Evolutionary conservation across 2,888 invertebrate species (phyloP), one percentile per base, ranked within the genome.

Genomic region (Augochlorella aurata): DNA sequence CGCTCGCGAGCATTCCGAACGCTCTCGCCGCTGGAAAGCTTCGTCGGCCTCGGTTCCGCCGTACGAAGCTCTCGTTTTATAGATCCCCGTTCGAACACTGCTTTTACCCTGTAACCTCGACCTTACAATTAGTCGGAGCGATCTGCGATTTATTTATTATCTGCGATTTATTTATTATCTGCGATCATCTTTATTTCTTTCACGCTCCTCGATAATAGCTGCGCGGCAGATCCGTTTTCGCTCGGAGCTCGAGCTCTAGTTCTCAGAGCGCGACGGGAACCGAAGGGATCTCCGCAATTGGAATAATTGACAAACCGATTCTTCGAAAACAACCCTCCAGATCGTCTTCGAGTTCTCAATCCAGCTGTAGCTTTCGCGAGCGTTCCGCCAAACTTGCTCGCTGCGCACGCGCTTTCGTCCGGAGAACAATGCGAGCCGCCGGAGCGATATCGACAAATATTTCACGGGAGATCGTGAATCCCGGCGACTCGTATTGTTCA

Each of bases 401-500:
- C 5, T 1, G 54, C 21, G 21, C 54, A 12, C 54, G 54, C 54
- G 21, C 54, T 21, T 54, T 12, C 16, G 18, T 38, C 16, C 2
- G 74, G 58, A 54, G 74, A 49, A 82, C 74, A 69, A 67, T 52
- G 74, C 76, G 74, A 52, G 69, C 58, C 71, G 83, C 79, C 82
- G 38, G 5, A 50, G 44, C 71, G 74, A 77, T 82, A 82, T 82
- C 84, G 84, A 80, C 82, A 74, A 72, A 66, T 74, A 71, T 79
- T 79, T 84, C 79, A 81, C 54, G 29, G 67, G 67, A 5, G 44
- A 52, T 54, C 81, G 74, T 77, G 83, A 38, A 81, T 85, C 83
- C 85, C 54, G 73, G 77, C 77, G 75, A 61, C 76, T 74, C 63
- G 81, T 85, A 79, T 85, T 75, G 76, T 81, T 78, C 80, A 66